Evolutionary conservation across 2,797 vertebrate genomes (phyloP).

Genomic region (Megaceryle alcyon): DNA sequence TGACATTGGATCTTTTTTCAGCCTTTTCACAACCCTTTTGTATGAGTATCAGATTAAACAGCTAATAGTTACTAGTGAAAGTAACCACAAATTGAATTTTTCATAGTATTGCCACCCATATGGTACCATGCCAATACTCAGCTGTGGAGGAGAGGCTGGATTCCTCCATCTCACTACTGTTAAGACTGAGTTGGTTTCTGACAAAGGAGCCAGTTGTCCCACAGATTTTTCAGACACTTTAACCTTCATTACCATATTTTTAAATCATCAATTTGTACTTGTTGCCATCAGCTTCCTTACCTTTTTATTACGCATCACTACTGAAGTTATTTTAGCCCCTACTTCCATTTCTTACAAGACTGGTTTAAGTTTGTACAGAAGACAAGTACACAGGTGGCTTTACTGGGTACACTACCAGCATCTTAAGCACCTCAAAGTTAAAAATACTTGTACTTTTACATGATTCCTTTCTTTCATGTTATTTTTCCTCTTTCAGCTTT

Average conservation of each 20-base stretch:
- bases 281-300: neutral
- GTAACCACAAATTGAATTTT: neutral
- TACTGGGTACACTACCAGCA: neutral
- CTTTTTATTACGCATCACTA: neutral
- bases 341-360: neutral
- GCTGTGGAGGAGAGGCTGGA: neutral
- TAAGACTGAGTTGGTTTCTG: neutral
- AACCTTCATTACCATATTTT: neutral
- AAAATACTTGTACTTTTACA: neutral
- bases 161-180: neutral
- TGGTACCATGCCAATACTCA: accelerated
- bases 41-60: neutral
- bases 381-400: neutral
- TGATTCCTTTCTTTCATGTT: accelerated
- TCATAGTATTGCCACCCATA: neutral
- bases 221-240: neutral
- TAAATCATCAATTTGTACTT: neutral
- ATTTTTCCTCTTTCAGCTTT: neutral
- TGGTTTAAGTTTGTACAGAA: neutral
- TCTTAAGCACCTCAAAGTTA: neutral
- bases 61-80: neutral
- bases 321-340: neutral
- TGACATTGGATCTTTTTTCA: neutral
- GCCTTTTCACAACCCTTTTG: neutral
- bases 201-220: neutral